Evolutionary conservation across 2,797 vertebrate species (phyloP).

Genomic region (Sebastes diploproa): DNA sequence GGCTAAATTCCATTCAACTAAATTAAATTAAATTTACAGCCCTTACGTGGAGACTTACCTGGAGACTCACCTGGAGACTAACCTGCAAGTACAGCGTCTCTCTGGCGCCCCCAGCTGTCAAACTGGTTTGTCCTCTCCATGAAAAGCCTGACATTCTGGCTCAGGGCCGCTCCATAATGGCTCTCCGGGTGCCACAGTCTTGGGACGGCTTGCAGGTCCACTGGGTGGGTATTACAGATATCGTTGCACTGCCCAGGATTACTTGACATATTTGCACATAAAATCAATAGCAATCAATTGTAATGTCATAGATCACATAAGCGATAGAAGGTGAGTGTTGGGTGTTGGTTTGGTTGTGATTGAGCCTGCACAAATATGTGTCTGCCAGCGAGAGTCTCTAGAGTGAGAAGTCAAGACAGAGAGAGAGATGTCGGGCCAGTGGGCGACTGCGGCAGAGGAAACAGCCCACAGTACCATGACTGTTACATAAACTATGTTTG

Average conservation of each 20-base stretch:
- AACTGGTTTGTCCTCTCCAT: too few species aligned
- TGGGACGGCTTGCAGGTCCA: too few species aligned
- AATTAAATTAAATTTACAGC: too few species aligned
- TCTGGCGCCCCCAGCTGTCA: too few species aligned
- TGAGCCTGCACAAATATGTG: slow-evolving; percentile 14
- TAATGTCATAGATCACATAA: not conserved
- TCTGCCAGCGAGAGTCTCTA: not conserved
- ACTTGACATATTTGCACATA: not conserved
- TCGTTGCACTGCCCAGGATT: not conserved
- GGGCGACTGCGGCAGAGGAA: slow-evolving; percentile 11
- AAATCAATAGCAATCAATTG: slow-evolving; percentile 1
- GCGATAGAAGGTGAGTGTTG: not conserved
- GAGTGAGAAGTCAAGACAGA: slow-evolving; percentile 13
- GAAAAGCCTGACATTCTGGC: too few species aligned
- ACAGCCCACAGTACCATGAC: slow-evolving; percentile 9
- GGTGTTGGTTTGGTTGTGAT: not conserved
- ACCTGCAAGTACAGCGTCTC: too few species aligned
- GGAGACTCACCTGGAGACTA: too few species aligned
- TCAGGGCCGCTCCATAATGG: too few species aligned
- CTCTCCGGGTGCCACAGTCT: too few species aligned
- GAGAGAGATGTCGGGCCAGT: slow-evolving; percentile 12
- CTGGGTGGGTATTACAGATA: not conserved
- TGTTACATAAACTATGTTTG: slow-evolving; percentile 52
- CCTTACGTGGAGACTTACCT: too few species aligned
- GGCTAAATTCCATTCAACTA: too few species aligned